Base-by-base conservation (phyloP, 1,140 invertebrate genomes). In the Triops longicaudatus region DNA sequence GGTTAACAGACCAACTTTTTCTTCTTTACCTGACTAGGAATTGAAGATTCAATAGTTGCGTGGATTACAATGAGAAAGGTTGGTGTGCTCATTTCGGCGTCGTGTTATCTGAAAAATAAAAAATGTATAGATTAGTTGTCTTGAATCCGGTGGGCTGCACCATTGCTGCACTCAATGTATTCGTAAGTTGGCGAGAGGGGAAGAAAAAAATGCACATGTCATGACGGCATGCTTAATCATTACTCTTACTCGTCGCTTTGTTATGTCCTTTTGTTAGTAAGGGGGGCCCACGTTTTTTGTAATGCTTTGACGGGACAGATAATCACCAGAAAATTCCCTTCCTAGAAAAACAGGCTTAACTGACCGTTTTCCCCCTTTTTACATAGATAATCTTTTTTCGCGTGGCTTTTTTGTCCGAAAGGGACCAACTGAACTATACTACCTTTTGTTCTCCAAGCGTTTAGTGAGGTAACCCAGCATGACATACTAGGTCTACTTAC, bases 171-270 rank as follows among this genome's bases (percentile, higher is more conserved):
- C 50, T 63, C 17, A 9, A 63, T 63, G 31, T 37, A 63, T 63
- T n/a, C 14, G 50, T 63, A 63, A 63, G 22, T n/a, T n/a, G 7
- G 7, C 14, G 10, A 63, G 17, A 17, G 14, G 50, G 50, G 14
- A 6, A 22, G 50, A 22, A 22, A 63, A 44, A 63, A 63, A 63
- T 22, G 50, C 50, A n/a, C 50, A 22, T 63, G 50, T 63, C 50
- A 63, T 63, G 50, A 63, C 50, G 50, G 50, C 50, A 63, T 63
- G 50, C 50, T 63, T 63, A 63, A 63, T 63, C 50, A 63, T 63
- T 63, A 63, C 50, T 63, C 50, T 63, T 63, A 63, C 50, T n/a
- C 50, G 3, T 17, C 50, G 14, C 50, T 63, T 63, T 63, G 50
- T 63, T 22, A 22, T 63, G 50, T 63, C 50, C 50, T 63, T 63